Percentiles rank a stretch among this genome's conserved stretches.
phyloP scores from a whole-genome alignment of 1,140 invertebrate genomes.

The Paramacrobiotus metropolitanus region DNA sequence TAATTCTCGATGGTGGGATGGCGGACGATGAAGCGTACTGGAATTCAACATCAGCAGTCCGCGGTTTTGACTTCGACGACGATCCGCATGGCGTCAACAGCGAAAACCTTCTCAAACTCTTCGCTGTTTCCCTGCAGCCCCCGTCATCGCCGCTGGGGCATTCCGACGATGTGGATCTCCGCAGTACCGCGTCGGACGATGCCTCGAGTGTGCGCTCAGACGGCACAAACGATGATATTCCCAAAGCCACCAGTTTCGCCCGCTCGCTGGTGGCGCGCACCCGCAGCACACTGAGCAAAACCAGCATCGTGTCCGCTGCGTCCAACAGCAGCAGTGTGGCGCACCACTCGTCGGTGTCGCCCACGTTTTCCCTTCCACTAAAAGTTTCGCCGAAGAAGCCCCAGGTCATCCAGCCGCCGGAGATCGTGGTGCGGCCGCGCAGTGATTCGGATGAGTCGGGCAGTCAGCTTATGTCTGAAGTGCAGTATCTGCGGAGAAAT shows the following conservation, averaged over 20 bases:
- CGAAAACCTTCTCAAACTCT: neutral
- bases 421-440: no score
- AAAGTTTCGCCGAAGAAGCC: neutral
- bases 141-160: neutral
- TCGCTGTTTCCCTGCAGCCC: neutral
- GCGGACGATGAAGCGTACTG: slow-evolving; percentile 2
- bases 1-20: no score
- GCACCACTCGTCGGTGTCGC: neutral
- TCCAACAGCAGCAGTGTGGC: neutral
- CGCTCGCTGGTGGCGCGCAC: neutral
- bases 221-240: neutral
- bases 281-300: neutral
- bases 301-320: neutral
- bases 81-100: neutral
- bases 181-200: neutral
- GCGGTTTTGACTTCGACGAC: neutral
- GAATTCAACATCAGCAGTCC: neutral
- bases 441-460: neutral
- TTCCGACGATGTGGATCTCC: neutral
- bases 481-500: neutral
- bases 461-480: neutral
- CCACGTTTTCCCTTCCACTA: neutral
- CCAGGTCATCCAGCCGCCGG: neutral
- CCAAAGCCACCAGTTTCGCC: neutral
- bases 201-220: neutral